These are phyloP conservation scores for Harpagifer antarcticus DNA, from an alignment of 2,797 vertebrate genomes.

Conservation along the genomic window DNA sequence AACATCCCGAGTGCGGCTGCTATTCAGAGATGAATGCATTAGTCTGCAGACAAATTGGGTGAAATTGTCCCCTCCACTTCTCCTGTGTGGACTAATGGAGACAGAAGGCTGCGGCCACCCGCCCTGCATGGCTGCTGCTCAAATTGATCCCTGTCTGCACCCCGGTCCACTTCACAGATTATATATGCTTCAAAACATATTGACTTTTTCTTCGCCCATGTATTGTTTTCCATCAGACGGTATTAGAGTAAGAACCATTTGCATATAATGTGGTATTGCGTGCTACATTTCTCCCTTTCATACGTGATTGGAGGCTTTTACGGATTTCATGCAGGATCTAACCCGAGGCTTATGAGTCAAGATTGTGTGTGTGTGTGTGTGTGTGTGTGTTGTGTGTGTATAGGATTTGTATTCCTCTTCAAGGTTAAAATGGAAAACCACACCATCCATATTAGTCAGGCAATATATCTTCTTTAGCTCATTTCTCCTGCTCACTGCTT, in stretches of 20 bases:
- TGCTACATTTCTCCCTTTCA: conserved; percentile 1
- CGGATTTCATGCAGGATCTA: conserved; percentile 43
- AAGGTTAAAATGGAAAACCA: conserved; percentile 57
- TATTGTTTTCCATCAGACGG: neutral
- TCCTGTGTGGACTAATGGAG: conserved; percentile 55
- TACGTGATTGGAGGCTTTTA: conserved; percentile 34
- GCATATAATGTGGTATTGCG: conserved; percentile 4
- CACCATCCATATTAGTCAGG: conserved; percentile 43
- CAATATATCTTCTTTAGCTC: conserved; percentile 37
- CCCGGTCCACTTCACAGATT: conserved; percentile 27
- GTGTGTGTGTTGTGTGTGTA: neutral
- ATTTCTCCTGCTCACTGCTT: conserved; percentile 19
- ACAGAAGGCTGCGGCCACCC: conserved; percentile 31
- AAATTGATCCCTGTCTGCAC: conserved; percentile 48
- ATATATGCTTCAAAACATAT: conserved; percentile 2
- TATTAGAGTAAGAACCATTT: neutral
- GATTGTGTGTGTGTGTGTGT: conserved; percentile 12
- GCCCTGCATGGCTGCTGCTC: conserved; percentile 31
- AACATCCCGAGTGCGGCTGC: conserved; percentile 38
- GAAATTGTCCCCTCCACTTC: conserved; percentile 31
- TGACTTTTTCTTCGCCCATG: neutral
- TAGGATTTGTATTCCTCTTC: conserved; percentile 43
- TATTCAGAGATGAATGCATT: conserved; percentile 66
- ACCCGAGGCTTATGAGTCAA: conserved; percentile 39
- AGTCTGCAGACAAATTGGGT: conserved; percentile 67